phyloP scores from a whole-genome alignment of 2,888 invertebrate species.

The Quadriops clusia region DNA sequence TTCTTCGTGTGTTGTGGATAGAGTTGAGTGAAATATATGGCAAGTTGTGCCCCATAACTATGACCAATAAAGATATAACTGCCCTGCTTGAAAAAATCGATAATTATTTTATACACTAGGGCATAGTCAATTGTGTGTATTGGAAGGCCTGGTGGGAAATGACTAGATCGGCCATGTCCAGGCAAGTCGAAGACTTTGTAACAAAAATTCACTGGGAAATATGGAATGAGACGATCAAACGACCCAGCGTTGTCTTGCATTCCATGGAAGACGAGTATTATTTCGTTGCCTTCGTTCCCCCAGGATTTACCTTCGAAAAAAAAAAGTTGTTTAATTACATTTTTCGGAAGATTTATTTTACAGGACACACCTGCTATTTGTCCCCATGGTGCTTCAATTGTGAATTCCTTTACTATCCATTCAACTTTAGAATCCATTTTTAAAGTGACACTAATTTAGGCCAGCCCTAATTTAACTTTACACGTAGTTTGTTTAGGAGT shows the following conservation, averaged over 20 bases:
- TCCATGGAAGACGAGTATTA: conserved; percentile 48
- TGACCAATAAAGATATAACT: conserved; percentile 31
- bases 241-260: conserved; percentile 46
- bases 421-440: too few relatives aligned
- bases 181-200: conserved; percentile 45
- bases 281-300: conserved; percentile 43
- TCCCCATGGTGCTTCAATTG: conserved; percentile 45
- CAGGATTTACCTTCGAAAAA: conserved; percentile 43
- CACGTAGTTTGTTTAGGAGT: too few relatives aligned
- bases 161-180: conserved; percentile 48
- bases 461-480: too few relatives aligned
- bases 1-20: conserved; percentile 9
- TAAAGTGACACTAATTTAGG: too few relatives aligned
- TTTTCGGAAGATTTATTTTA: neutral
- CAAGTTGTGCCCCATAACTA: conserved; percentile 20
- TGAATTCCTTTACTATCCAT: conserved; percentile 29
- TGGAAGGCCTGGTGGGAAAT: conserved; percentile 33
- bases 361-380: conserved; percentile 37
- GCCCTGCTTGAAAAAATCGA: conserved; percentile 26
- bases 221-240: conserved; percentile 44
- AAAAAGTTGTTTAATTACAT: neutral
- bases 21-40: conserved; percentile 10
- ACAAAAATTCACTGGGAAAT: conserved; percentile 37
- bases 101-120: conserved; percentile 26
- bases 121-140: conserved; percentile 36